Evolutionary conservation across 2,113 vertebrate species (phyloP), one percentile per base, ranked within the genome.

Genomic region (Ranitomeya imitator): DNA sequence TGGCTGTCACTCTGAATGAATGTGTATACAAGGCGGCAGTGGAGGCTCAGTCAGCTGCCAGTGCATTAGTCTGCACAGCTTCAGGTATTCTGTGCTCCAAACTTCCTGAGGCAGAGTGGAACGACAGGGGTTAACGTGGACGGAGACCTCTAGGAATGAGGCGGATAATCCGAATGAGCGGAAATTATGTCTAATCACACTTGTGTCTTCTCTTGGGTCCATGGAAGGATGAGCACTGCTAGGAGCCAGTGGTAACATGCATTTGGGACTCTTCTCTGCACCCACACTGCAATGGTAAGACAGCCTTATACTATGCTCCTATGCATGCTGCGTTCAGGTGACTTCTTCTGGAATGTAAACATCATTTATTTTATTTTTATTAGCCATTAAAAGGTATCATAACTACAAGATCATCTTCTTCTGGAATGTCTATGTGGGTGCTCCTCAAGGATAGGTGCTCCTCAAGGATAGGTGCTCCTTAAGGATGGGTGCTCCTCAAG

Each of bases 281-380:
- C 88, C 31, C 90, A 26, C 86, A 71, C 86, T 87, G 92, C 83
- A 65, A 90, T 26, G 93, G 92, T 93, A 90, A 92, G 92, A n/a
- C 5, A 6, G 54, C 18, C 55, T 10, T 74, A 23, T 69, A 57
- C 12, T 57, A 9, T 57, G 12, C 7, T 57, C 12, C 55, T 11
- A 9, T 7, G 8, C 14, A 0, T 61, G 79, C 54, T 37, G 13
- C 79, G 45, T 81, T 61, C 77, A 55, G 6, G 52, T 23, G 2
- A n/a, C n/a, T 14, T 57, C 37, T 45, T 45, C 37, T 45, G 3
- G 37, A 45, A 45, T 45, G 37, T 45, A 45, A 37, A 45, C 37
- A 31, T 45, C 37, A 45, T 45, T 45, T 45, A 45, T 5, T 45
- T 45, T 45, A 45, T 45, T 45, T 45, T 45, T 45, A 5, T 45